Conservation (phyloP, 2,113 vertebrate species). For the Amblyornis subalaris region DNA sequence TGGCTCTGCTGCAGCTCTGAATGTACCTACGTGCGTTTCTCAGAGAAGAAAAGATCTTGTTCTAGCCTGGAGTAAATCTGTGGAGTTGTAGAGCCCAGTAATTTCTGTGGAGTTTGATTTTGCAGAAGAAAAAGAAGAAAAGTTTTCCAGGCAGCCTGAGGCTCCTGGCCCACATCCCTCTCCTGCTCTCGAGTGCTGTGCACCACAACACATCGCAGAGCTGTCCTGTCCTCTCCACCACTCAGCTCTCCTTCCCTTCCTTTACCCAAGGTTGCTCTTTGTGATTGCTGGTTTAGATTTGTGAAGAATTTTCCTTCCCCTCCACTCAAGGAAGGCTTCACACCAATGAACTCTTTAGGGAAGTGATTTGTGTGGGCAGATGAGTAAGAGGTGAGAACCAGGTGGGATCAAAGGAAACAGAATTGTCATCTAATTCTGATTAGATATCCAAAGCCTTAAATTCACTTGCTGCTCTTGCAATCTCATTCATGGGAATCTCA, state of each 20-base stretch:
- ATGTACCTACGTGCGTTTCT: not conserved
- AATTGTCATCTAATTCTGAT: not conserved
- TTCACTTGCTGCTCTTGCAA: not conserved
- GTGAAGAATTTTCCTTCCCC: not conserved
- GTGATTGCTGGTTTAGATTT: not conserved
- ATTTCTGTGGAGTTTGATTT: not conserved
- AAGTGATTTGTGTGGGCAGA: not conserved
- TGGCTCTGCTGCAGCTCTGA: not conserved
- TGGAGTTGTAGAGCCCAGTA: not conserved
- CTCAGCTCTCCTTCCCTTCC: not conserved
- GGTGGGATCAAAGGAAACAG: slow-evolving; percentile 8
- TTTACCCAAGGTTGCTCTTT: not conserved
- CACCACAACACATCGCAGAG: fast-evolving
- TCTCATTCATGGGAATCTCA: not conserved
- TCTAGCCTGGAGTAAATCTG: not conserved
- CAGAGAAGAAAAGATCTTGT: not conserved
- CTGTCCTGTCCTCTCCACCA: not conserved
- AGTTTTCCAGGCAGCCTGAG: not conserved
- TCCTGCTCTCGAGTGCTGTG: not conserved
- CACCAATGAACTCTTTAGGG: not conserved
- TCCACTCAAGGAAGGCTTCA: not conserved
- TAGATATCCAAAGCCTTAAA: not conserved
- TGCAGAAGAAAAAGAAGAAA: not conserved
- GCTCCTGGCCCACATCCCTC: not conserved
- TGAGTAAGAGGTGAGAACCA: not conserved